Conservation (phyloP, 2,113 vertebrate genomes). For the Nannobrachium achirus region DNA sequence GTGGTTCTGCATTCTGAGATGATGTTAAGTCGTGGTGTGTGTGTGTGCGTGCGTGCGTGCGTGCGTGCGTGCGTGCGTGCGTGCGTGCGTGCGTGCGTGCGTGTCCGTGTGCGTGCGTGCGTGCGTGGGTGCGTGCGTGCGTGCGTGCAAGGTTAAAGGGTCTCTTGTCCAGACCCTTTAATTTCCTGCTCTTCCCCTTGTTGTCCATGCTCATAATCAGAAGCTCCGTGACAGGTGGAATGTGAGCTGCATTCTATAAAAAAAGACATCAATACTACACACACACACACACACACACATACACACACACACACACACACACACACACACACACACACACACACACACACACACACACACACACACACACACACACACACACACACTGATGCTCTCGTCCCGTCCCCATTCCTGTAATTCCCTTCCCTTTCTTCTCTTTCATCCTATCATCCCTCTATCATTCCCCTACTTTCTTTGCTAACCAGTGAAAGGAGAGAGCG, state of each 20-base stretch:
- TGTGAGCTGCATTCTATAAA: conserved; percentile 59
- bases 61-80: neutral
- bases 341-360: conserved; percentile 13
- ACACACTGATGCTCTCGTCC: conserved; percentile 58
- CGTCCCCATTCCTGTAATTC: conserved; percentile 64
- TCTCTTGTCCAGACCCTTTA: conserved; percentile 67
- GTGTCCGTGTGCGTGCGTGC: conserved; percentile 5
- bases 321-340: neutral
- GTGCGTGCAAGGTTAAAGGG: conserved; percentile 28
- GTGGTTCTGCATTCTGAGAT: neutral
- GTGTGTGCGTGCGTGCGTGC: conserved; percentile 7
- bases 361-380: conserved; percentile 30
- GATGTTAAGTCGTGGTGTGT: neutral
- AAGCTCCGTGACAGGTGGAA: conserved; percentile 61
- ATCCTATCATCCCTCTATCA: conserved; percentile 36
- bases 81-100: neutral
- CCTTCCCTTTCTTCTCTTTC: conserved; percentile 39
- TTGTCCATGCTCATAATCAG: conserved; percentile 70
- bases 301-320: neutral
- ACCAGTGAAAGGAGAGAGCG: neutral
- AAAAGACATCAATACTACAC: conserved; percentile 10
- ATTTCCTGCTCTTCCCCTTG: conserved; percentile 74
- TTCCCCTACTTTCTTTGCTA: neutral
- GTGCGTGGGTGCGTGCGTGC: conserved; percentile 1
- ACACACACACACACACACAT: neutral